phyloP scores from a whole-genome alignment of 2,113 vertebrate species.

The Bufo bufo region DNA sequence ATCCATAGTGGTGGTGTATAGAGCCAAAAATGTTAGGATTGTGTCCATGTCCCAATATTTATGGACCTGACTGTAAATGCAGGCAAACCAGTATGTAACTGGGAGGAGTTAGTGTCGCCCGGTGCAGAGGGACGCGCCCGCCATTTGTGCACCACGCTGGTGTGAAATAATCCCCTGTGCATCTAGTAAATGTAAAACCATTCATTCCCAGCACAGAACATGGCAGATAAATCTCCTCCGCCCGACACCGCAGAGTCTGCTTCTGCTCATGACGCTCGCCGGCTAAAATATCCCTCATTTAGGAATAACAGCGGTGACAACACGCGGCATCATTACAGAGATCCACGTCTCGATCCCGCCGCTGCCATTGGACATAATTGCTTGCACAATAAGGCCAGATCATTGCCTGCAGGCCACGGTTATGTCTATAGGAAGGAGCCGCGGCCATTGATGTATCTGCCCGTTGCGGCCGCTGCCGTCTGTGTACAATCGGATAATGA shows the following conservation, averaged over 20 bases:
- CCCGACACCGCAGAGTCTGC: background rate
- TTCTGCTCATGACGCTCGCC: background rate
- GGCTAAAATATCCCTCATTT: background rate
- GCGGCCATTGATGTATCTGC: constrained; percentile 8
- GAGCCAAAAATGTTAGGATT: no score
- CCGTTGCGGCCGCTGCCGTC: background rate
- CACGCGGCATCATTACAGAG: background rate
- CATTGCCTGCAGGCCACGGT: background rate
- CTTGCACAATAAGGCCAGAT: background rate
- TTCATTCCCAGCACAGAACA: background rate
- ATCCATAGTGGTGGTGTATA: no score
- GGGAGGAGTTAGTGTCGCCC: no score
- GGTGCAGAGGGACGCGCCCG: no score
- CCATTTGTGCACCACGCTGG: background rate
- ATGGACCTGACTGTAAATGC: no score
- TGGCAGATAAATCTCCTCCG: background rate
- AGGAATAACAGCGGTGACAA: background rate
- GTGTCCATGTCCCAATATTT: no score
- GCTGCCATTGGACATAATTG: background rate
- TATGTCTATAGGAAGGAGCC: background rate
- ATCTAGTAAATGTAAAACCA: background rate
- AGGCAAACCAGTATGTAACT: no score
- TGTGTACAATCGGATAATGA: background rate
- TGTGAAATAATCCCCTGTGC: background rate
- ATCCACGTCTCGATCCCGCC: background rate